phyloP scores from a whole-genome alignment of 2,797 vertebrate genomes.

The Hapalemur alaotrensis region DNA sequence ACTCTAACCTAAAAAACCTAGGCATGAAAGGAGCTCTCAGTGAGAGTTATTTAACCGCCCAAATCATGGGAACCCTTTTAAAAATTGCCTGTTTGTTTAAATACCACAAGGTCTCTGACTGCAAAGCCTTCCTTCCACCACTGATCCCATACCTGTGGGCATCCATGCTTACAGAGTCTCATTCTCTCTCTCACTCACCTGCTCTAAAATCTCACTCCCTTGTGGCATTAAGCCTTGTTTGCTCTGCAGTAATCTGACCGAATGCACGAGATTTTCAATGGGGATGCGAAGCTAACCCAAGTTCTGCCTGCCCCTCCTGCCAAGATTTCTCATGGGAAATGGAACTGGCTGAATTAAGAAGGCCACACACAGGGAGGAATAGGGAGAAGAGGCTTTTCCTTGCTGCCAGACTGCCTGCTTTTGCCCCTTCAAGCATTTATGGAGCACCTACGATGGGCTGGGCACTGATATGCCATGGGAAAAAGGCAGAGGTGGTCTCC shows the following conservation, averaged over 20 bases:
- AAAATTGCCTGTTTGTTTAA: background rate
- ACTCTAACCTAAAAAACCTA: background rate
- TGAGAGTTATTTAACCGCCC: background rate
- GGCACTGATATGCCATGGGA: fast-evolving
- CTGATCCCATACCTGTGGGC: background rate
- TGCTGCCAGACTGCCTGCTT: background rate
- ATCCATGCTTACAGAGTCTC: too few relatives aligned
- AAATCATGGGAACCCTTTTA: background rate
- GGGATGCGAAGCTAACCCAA: background rate
- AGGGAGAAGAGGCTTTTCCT: too few relatives aligned
- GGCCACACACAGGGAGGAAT: fast-evolving
- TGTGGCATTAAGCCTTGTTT: background rate
- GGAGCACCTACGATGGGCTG: background rate
- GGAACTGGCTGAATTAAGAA: background rate
- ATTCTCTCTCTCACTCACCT: background rate
- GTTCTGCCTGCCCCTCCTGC: background rate
- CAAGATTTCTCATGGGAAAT: background rate
- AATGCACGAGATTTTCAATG: background rate
- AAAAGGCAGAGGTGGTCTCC: background rate
- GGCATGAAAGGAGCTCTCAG: background rate
- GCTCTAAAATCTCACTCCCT: background rate
- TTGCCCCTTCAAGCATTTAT: background rate
- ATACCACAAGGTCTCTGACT: background rate
- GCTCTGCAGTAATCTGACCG: background rate
- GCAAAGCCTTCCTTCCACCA: background rate